Evolutionary conservation across 2,888 invertebrate species (phyloP).

Genomic region (Coenonympha glycerion): DNA sequence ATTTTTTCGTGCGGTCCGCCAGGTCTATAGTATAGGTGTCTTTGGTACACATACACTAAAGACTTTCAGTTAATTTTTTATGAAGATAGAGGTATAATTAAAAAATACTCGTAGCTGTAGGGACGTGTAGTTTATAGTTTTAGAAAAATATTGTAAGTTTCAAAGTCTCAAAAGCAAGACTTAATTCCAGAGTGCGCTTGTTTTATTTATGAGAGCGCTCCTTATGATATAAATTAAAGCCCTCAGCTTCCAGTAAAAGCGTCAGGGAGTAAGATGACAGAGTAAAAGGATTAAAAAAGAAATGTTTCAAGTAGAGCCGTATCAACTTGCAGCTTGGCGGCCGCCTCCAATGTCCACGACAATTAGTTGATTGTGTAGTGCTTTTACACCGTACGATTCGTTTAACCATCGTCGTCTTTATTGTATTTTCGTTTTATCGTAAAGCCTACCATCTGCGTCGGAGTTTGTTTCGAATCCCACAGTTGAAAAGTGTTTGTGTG

Average conservation of each 20-base stretch:
- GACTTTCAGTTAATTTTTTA: no score
- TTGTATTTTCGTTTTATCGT: no score
- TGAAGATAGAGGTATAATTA: no score
- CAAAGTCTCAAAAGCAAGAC: neutral
- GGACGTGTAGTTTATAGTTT: no score
- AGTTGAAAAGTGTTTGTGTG: no score
- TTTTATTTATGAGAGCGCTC: neutral
- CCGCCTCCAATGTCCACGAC: constrained; percentile 16
- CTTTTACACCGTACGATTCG: constrained; percentile 20
- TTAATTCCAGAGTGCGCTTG: no score
- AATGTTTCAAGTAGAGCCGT: constrained; percentile 13
- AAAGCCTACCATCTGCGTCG: no score
- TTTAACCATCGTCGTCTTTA: no score
- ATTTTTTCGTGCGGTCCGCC: no score
- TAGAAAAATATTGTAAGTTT: neutral
- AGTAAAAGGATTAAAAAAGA: constrained; percentile 9
- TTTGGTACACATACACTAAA: neutral
- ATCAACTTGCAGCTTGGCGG: constrained; percentile 20
- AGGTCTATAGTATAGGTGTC: no score
- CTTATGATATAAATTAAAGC: constrained; percentile 2
- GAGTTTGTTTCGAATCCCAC: no score
- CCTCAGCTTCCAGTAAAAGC: neutral
- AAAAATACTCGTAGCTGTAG: no score
- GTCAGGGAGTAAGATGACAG: constrained; percentile 5
- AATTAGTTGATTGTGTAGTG: constrained; percentile 20